Evolutionary conservation across 2,113 vertebrate species (phyloP).

Genomic region (Asarcornis scutulata): DNA sequence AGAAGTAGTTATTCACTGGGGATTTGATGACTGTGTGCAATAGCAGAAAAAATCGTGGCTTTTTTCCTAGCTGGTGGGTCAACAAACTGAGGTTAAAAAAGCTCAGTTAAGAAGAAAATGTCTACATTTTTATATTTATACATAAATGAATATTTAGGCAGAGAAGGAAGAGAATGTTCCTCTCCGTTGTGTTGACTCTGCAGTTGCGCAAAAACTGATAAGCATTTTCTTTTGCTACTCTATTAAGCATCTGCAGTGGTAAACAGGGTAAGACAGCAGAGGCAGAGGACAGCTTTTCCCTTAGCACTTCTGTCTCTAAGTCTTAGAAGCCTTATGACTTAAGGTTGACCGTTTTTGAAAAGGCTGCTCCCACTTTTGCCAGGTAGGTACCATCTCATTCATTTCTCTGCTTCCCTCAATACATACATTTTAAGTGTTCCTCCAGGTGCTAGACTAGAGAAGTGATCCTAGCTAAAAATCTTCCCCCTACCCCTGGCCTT

Average conservation of each 20-base stretch:
- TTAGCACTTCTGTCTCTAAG: background rate
- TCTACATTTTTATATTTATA: background rate
- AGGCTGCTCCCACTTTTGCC: background rate
- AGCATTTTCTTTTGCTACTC: background rate
- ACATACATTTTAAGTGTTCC: background rate
- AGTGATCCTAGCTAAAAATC: background rate
- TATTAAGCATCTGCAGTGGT: background rate
- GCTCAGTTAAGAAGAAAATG: background rate
- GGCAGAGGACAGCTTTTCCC: background rate
- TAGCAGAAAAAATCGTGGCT: background rate
- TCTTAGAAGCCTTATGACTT: background rate
- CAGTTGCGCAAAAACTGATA: background rate
- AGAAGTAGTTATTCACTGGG: background rate
- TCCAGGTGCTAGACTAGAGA: background rate
- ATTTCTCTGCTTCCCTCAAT: background rate
- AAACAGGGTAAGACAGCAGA: background rate
- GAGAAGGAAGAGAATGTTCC: background rate
- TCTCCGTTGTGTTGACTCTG: background rate
- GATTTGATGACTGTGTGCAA: background rate
- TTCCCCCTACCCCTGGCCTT: too few species aligned
- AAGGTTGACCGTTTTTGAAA: background rate
- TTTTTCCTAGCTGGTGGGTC: background rate
- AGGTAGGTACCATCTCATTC: background rate
- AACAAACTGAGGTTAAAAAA: background rate
- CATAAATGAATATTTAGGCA: background rate